Evolutionary conservation across 2,888 invertebrate species (phyloP).

Genomic region (Lasioglossum figueresi): DNA sequence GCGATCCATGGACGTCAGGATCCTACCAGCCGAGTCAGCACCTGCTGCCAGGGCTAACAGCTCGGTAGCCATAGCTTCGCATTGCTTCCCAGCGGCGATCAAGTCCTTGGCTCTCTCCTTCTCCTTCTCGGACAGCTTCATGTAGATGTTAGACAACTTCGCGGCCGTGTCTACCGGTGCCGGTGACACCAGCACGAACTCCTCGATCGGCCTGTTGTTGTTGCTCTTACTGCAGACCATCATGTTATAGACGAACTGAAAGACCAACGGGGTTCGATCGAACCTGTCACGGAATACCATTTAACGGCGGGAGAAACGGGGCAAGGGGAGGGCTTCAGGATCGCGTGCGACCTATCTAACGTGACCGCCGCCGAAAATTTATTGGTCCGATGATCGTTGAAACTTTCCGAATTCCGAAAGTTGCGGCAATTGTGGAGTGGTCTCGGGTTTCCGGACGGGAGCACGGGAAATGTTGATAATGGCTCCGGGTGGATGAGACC

Average conservation of each 20-base stretch:
- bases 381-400: slow-evolving; percentile 35
- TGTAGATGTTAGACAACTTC: slow-evolving; percentile 96
- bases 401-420: slow-evolving; percentile 26
- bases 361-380: slow-evolving; percentile 29
- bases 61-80: slow-evolving; percentile 99
- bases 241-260: slow-evolving; percentile 96
- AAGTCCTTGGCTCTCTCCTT: slow-evolving; percentile 99
- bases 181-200: slow-evolving; percentile 99
- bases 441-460: not conserved
- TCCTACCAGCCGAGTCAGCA: slow-evolving; percentile 96
- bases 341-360: slow-evolving; percentile 41
- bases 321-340: not conserved
- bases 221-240: slow-evolving; percentile 99
- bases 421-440: slow-evolving; percentile 1
- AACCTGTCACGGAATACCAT: slow-evolving; percentile 10
- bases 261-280: slow-evolving; percentile 36
- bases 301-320: not conserved
- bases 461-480: too few species aligned
- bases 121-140: slow-evolving; percentile 95
- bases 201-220: slow-evolving; percentile 98
- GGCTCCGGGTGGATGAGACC: too few species aligned
- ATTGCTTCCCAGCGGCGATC: slow-evolving; percentile 97
- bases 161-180: slow-evolving; percentile 99
- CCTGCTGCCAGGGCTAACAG: slow-evolving; percentile 96
- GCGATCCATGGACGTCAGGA: slow-evolving; percentile 97